A percentile compares a stretch with the other conserved stretches of the same genome.
phyloP scores from a whole-genome alignment of 2,797 vertebrate species.

The Coranthus polyacanthus region DNA sequence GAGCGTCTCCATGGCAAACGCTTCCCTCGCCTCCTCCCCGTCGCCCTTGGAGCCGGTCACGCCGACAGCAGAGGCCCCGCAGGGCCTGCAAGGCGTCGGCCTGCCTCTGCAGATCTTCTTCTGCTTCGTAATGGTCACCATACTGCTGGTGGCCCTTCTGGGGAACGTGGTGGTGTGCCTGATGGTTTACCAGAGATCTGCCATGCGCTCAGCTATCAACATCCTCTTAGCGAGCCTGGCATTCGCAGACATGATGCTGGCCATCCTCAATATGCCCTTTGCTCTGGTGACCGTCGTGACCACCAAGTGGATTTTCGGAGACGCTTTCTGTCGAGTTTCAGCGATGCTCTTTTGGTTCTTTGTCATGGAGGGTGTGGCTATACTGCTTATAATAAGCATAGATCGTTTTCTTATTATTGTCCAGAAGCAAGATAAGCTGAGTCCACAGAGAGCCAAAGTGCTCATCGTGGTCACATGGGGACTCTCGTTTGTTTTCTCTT shows the following conservation, averaged over 20 bases:
- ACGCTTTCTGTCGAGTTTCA: conserved; percentile 91
- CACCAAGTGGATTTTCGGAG: conserved; percentile 94
- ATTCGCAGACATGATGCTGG: conserved; percentile 96
- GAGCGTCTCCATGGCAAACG: conserved; percentile 69
- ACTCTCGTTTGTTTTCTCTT: conserved; percentile 90
- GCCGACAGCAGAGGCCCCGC: conserved; percentile 67
- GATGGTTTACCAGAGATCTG: conserved; percentile 98
- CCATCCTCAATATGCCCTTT: conserved; percentile 96
- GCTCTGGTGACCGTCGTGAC: conserved; percentile 93
- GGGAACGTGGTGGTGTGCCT: conserved; percentile 97
- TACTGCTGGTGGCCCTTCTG: conserved; percentile 91
- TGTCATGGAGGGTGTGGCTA: conserved; percentile 93
- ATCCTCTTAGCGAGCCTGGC: conserved; percentile 97
- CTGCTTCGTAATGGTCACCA: conserved; percentile 89
- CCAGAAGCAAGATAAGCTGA: conserved; percentile 96
- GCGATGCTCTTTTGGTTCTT: conserved; percentile 99
- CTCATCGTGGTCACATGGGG: conserved; percentile 94
- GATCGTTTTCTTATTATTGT: conserved; percentile 98
- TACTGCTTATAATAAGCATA: conserved; percentile 97
- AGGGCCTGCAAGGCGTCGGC: conserved; percentile 82
- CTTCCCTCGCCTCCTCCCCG: conserved; percentile 58
- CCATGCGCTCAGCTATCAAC: conserved; percentile 99
- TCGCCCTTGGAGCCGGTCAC: conserved; percentile 62
- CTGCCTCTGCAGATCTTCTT: conserved; percentile 94
- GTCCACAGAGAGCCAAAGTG: conserved; percentile 93